Conservation (phyloP, 2,113 vertebrate species). For the Heloderma charlesbogerti region DNA sequence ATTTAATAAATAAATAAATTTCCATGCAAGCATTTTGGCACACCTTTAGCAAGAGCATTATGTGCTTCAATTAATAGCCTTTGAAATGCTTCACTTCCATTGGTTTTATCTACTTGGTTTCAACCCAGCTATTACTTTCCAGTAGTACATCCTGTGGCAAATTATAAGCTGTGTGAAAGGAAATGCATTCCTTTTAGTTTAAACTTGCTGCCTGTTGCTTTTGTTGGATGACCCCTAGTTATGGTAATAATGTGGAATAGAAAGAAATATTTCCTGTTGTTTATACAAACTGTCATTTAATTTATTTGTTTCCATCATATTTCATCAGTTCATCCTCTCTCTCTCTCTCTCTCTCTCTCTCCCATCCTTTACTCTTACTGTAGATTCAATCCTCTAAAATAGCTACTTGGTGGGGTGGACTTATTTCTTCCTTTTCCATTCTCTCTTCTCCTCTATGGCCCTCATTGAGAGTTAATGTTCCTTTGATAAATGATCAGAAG, state of each 20-base stretch:
- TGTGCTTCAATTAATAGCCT: background rate
- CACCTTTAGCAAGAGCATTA: background rate
- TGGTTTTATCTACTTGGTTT: background rate
- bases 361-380: background rate
- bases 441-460: background rate
- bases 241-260: background rate
- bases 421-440: background rate
- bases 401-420: background rate
- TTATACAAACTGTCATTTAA: background rate
- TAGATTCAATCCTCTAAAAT: background rate
- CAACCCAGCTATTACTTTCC: background rate
- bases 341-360: background rate
- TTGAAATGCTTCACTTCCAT: background rate
- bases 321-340: background rate
- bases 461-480: background rate
- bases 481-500: background rate
- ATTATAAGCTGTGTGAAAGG: background rate
- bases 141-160: background rate
- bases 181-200: slow-evolving; percentile 1
- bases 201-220: background rate
- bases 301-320: background rate
- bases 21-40: background rate
- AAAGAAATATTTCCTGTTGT: background rate
- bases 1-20: too few relatives aligned
- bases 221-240: background rate